A percentile compares a stretch with the other conserved stretches of the same genome.
phyloP scores from a whole-genome alignment of 2,113 vertebrate genomes.

The Toxotes jaculatrix region DNA sequence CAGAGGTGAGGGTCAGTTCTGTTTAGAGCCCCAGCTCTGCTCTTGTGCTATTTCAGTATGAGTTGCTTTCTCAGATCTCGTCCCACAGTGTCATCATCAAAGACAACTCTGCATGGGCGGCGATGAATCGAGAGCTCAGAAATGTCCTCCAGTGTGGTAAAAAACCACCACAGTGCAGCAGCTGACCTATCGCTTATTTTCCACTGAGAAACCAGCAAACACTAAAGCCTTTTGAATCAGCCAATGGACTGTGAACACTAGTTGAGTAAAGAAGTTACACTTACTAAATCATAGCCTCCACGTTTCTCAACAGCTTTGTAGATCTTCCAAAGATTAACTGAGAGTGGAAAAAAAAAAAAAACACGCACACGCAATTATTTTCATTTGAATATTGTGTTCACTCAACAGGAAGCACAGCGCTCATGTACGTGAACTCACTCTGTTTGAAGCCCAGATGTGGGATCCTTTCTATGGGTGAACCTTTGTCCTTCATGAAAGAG shows the following conservation, averaged over 20 bases:
- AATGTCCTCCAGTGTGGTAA: constrained; percentile 21
- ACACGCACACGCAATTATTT: not conserved
- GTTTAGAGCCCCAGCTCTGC: not conserved
- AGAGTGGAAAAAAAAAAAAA: constrained; percentile 28
- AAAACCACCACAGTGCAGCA: constrained; percentile 42
- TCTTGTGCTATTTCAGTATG: constrained; percentile 17
- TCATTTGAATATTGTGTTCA: not conserved
- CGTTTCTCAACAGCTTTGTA: constrained; percentile 94
- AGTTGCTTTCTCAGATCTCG: constrained; percentile 27
- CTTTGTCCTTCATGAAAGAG: constrained; percentile 93
- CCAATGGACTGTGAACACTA: not conserved
- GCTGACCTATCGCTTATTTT: constrained; percentile 50
- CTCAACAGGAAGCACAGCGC: not conserved
- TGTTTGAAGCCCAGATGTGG: constrained; percentile 98
- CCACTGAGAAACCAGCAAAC: constrained; percentile 39
- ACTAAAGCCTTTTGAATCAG: not conserved
- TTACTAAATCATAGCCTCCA: constrained; percentile 95
- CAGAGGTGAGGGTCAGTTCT: constrained; percentile 8
- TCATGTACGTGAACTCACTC: constrained; percentile 82
- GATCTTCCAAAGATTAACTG: constrained; percentile 97
- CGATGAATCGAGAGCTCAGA: constrained; percentile 1
- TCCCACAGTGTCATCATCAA: constrained; percentile 57
- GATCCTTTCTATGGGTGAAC: constrained; percentile 94
- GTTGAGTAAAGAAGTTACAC: constrained; percentile 41
- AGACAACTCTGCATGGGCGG: constrained; percentile 23